Base-by-base conservation (phyloP, 2,888 invertebrate species). In the Aromia moschata region DNA sequence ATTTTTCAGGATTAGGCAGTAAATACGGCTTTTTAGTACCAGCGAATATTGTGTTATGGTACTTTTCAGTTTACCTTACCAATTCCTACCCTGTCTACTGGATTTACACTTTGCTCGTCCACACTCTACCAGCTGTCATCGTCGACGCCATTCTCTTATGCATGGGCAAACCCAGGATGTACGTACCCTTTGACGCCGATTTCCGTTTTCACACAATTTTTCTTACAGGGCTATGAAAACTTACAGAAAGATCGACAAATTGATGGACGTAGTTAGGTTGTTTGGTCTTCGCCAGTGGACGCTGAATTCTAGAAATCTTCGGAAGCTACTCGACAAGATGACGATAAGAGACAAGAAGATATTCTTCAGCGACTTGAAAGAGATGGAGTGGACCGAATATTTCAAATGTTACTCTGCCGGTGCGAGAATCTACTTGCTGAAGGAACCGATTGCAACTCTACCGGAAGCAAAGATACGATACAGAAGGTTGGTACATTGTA, bases 311-410 rank as follows among this genome's bases (percentile, higher is more conserved):
- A 1, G 14, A 10, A 51, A 51, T n/a, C 2, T 30, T 4, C 20
- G 30, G 10, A 38, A 30, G n/a, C 12, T 40, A 15, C 7, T 38
- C 9, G 38, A 10, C 1, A 40, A 16, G 7, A 38, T 51, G 40
- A 15, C 51, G 10, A 16, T 40, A 11, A 51, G 10, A 11, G 51
- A 51, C 15, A 25, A 2, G 9, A 73, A 83, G 78, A 67, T 90
- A 47, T 96, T 91, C 77, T 87, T 88, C 44, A 94, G 94, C 80
- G 89, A 90, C 74, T 87, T 95, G 80, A 79, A 81, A 1, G 80
- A 85, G 18, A 79, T 96, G n/a, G 82, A 90, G 71, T 96, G 96
- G 96, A 79, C 84, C 2, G 80, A 83, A 9, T 94, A 89, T 73
- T 87, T 92, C 74, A 81, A 84, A 47, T 82, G 84, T 47, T 92